These are phyloP conservation scores for Phyllopteryx taeniolatus DNA, from an alignment of 2,113 vertebrate genomes.

Conservation along the genomic window DNA sequence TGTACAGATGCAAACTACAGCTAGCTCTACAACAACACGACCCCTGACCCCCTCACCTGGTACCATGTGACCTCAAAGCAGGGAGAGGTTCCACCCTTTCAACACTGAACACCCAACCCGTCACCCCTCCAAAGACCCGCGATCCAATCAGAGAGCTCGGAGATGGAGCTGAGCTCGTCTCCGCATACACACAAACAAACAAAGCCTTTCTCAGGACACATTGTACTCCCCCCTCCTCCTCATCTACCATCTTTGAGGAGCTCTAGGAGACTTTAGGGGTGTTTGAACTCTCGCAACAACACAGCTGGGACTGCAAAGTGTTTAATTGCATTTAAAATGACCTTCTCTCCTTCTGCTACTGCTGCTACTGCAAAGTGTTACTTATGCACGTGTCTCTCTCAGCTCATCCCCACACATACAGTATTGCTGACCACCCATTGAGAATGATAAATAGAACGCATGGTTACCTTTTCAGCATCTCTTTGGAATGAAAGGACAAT, in stretches of 20 bases:
- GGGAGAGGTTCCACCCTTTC: constrained; percentile 24
- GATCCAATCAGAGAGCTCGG: constrained; percentile 32
- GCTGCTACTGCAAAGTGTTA: constrained; percentile 78
- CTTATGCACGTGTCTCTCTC: constrained; percentile 72
- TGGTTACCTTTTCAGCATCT: constrained; percentile 37
- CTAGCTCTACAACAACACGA: constrained; percentile 74
- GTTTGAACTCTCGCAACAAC: not conserved
- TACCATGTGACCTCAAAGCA: constrained; percentile 38
- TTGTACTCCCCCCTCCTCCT: not conserved
- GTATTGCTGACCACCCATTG: constrained; percentile 31
- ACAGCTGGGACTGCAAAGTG: not conserved
- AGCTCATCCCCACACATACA: constrained; percentile 30
- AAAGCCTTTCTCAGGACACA: constrained; percentile 66
- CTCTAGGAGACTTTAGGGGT: constrained; percentile 19
- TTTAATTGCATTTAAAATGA: constrained; percentile 38
- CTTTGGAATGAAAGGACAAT: constrained; percentile 54
- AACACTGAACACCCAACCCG: constrained; percentile 1
- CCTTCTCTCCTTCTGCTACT: constrained; percentile 44
- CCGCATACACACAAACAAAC: constrained; percentile 18
- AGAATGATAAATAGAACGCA: constrained; percentile 44
- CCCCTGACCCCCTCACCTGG: constrained; percentile 53
- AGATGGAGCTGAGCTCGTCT: constrained; percentile 32
- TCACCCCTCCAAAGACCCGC: not conserved
- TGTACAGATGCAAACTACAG: constrained; percentile 82
- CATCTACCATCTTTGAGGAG: constrained; percentile 9